phyloP scores from a whole-genome alignment of 2,113 vertebrate genomes.

The Crotalus helleri region DNA sequence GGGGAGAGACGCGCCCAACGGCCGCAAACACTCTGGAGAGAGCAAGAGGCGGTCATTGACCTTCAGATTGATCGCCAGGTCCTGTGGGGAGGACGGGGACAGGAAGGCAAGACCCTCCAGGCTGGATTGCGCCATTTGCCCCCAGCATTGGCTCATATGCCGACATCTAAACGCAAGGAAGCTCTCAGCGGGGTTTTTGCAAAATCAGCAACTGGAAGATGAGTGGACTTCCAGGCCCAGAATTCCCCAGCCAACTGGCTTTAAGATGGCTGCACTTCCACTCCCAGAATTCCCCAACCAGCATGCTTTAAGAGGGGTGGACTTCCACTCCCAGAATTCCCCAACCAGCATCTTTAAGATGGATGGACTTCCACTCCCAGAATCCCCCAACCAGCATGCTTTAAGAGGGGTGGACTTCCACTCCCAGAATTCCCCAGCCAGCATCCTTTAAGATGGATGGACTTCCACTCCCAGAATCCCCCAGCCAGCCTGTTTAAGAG shows the following conservation, averaged over 20 bases:
- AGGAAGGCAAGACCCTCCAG: too few species aligned
- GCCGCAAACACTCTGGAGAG: not conserved
- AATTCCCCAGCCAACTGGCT: not conserved
- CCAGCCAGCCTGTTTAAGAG: too few species aligned
- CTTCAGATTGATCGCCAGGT: not conserved
- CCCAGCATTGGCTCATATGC: not conserved
- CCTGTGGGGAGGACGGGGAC: not conserved
- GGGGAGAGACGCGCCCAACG: not conserved
- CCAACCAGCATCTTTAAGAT: too few species aligned
- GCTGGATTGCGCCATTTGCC: not conserved
- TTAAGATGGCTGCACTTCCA: not conserved
- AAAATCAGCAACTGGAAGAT: not conserved
- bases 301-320: not conserved
- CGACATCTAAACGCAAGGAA: not conserved
- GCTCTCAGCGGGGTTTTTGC: not conserved
- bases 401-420: too few species aligned
- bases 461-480: too few species aligned
- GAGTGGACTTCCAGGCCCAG: not conserved
- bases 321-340: too few species aligned
- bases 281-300: too few species aligned
- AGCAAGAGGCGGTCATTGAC: not conserved
- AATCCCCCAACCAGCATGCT: too few species aligned
- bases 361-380: too few species aligned
- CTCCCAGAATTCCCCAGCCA: too few species aligned
- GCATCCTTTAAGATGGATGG: fast-evolving